Percentiles rank a stretch among this genome's conserved stretches.
Evolutionary conservation across 2,113 vertebrate species (phyloP).

Genomic region (Oreochromis aureus): DNA sequence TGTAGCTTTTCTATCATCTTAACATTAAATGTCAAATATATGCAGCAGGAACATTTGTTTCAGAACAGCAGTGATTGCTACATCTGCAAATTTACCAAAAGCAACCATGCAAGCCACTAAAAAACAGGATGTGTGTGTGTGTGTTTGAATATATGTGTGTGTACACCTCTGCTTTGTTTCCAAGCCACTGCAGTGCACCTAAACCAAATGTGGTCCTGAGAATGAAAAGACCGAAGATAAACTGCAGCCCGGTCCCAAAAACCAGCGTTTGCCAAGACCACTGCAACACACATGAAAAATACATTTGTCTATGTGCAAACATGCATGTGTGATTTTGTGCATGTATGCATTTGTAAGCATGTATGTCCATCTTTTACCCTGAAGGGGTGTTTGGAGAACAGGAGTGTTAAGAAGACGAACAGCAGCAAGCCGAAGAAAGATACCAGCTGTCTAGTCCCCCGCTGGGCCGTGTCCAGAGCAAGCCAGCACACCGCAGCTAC

Average conservation of each 20-base stretch:
- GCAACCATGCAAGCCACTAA: neutral
- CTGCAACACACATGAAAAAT: constrained; percentile 54
- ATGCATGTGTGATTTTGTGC: neutral
- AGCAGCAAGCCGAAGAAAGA: constrained; percentile 81
- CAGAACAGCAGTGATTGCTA: neutral
- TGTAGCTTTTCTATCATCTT: neutral
- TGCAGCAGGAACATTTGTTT: neutral
- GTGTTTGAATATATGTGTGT: neutral
- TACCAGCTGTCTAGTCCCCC: constrained; percentile 73
- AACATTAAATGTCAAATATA: neutral
- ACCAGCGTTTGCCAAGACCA: constrained; percentile 79
- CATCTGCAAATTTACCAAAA: neutral
- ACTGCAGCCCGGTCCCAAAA: constrained; percentile 79
- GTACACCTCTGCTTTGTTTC: constrained; percentile 78
- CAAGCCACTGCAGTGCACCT: constrained; percentile 73
- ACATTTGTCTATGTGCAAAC: neutral
- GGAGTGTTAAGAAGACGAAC: constrained; percentile 70
- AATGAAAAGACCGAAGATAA: constrained; percentile 80
- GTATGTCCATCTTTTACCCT: constrained; percentile 60
- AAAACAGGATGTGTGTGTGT: neutral
- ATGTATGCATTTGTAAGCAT: neutral
- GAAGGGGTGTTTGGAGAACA: constrained; percentile 84
- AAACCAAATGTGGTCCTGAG: constrained; percentile 78
- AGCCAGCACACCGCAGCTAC: constrained; percentile 75
- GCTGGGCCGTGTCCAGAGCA: constrained; percentile 74